phyloP scores from a whole-genome alignment of 2,888 invertebrate species.

The Lycaena phlaeas region DNA sequence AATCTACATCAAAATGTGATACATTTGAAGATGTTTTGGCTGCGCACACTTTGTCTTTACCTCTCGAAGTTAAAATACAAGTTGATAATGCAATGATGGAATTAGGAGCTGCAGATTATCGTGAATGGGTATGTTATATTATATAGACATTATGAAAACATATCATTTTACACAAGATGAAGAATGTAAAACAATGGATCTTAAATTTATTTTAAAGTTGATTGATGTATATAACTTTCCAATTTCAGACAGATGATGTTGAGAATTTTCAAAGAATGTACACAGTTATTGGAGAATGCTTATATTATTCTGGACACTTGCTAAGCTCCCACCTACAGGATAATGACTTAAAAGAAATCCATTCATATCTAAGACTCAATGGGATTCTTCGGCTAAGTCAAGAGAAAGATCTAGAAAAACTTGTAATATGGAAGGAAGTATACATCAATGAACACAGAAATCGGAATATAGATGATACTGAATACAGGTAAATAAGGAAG shows the following conservation, averaged over 20 bases:
- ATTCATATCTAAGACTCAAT: conserved; percentile 81
- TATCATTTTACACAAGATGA: too few relatives aligned
- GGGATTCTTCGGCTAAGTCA: conserved; percentile 80
- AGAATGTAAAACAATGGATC: too few relatives aligned
- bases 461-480: conserved; percentile 38
- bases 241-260: conserved; percentile 80
- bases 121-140: conserved; percentile 80
- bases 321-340: conserved; percentile 84
- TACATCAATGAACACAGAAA: conserved; percentile 68
- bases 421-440: conserved; percentile 85
- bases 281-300: conserved; percentile 76
- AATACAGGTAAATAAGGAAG: conserved; percentile 38
- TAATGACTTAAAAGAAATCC: conserved; percentile 82
- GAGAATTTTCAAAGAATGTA: conserved; percentile 82
- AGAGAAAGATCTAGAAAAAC: conserved; percentile 77
- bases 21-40: conserved; percentile 77
- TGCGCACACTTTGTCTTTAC: conserved; percentile 77
- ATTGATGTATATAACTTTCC: conserved; percentile 2
- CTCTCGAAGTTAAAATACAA: conserved; percentile 84
- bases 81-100: conserved; percentile 91
- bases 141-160: too few relatives aligned
- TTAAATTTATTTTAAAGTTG: conserved; percentile 7
- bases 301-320: conserved; percentile 79
- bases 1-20: conserved; percentile 14
- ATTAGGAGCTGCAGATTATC: conserved; percentile 92